phyloP scores from a whole-genome alignment of 2,888 invertebrate genomes.

The Hipparchia semele region DNA sequence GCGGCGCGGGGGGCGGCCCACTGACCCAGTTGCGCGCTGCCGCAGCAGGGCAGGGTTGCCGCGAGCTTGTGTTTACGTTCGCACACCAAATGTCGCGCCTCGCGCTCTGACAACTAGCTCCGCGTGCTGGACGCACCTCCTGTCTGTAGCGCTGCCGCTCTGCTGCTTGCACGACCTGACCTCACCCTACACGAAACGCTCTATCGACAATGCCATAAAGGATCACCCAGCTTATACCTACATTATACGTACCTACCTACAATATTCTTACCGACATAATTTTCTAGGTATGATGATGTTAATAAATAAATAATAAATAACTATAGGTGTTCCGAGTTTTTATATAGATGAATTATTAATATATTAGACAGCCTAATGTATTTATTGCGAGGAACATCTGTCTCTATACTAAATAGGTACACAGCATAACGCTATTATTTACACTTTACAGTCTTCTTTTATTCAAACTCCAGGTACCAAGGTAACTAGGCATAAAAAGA shows the following conservation, averaged over 20 bases:
- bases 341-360: too few relatives aligned
- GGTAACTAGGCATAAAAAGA: neutral
- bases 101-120: neutral
- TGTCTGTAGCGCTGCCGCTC: conserved; percentile 4
- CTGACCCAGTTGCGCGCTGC: conserved; percentile 91
- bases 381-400: neutral
- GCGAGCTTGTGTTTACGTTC: conserved; percentile 77
- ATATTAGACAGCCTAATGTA: neutral
- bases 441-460: neutral
- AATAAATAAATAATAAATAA: too few relatives aligned
- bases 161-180: neutral
- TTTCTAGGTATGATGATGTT: too few relatives aligned
- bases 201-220: neutral
- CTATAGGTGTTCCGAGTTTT: too few relatives aligned
- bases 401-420: neutral
- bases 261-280: neutral
- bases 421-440: neutral
- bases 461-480: neutral
- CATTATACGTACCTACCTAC: neutral
- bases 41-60: conserved; percentile 84
- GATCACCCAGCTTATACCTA: neutral
- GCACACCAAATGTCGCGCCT: conserved; percentile 61
- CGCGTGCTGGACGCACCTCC: conserved; percentile 1
- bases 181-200: neutral
- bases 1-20: conserved; percentile 86